Evolutionary conservation across 2,113 vertebrate species (phyloP).

Genomic region (Nothocercus nigrocapillus): DNA sequence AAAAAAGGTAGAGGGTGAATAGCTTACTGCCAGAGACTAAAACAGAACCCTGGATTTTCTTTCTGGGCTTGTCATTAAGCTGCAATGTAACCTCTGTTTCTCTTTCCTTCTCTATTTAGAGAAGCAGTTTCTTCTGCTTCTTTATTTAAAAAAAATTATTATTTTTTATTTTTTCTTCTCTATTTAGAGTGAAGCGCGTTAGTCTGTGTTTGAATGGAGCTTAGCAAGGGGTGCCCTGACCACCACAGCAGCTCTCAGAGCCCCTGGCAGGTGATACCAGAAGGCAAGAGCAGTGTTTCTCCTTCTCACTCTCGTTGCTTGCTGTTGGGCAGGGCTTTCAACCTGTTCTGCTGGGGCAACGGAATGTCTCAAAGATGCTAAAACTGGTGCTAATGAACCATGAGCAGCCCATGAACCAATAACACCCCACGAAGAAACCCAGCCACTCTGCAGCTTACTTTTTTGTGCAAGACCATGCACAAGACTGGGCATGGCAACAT

Average conservation of each 20-base stretch:
- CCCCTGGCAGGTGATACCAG: background rate
- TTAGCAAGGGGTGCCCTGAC: background rate
- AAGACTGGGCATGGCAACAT: background rate
- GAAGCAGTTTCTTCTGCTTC: too few relatives aligned
- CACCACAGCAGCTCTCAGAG: background rate
- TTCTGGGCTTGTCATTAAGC: background rate
- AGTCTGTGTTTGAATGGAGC: background rate
- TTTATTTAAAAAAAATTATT: too few relatives aligned
- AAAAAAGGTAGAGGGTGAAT: background rate
- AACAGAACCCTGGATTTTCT: background rate
- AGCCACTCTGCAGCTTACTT: background rate
- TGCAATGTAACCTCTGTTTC: background rate
- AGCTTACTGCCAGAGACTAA: background rate
- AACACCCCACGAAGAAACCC: background rate
- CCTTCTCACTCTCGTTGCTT: background rate
- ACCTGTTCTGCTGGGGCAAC: background rate
- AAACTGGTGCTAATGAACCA: background rate
- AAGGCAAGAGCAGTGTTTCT: fast-evolving
- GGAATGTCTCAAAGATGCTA: background rate
- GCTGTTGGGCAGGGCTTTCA: background rate
- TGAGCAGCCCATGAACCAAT: background rate
- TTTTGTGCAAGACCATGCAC: fast-evolving
- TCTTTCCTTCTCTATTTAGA: background rate
- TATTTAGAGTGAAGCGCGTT: background rate
- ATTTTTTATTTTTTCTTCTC: too few relatives aligned